Percentiles rank a stretch among this genome's conserved stretches.
These are phyloP conservation scores for Pluvialis apricaria DNA, from an alignment of 2,113 vertebrate genomes.

Conservation along the genomic window DNA sequence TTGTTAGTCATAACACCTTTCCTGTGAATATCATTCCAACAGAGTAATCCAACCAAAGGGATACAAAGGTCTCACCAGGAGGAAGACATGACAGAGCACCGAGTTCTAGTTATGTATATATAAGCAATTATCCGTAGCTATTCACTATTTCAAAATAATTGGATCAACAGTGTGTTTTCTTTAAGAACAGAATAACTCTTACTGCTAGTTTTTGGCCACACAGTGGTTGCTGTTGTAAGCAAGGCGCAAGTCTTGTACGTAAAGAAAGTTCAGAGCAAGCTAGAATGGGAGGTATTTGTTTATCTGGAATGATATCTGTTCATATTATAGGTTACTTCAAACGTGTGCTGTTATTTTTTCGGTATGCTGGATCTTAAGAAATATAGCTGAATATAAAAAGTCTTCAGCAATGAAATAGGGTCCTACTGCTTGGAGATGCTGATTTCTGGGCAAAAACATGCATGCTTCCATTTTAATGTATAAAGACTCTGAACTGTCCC, in stretches of 20 bases:
- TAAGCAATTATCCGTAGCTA: slow-evolving; percentile 58
- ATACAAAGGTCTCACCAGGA: slow-evolving; percentile 34
- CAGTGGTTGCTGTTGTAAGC: not conserved
- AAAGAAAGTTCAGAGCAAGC: not conserved
- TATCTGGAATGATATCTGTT: not conserved
- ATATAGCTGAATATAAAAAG: not conserved
- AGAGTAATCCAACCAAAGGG: slow-evolving; percentile 50
- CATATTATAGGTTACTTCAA: not conserved
- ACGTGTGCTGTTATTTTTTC: not conserved
- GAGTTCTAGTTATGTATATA: slow-evolving; percentile 21
- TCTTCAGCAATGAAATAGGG: not conserved
- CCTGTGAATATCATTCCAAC: slow-evolving; percentile 13
- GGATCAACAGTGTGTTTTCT: slow-evolving; percentile 30
- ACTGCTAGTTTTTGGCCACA: not conserved
- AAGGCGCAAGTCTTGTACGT: not conserved
- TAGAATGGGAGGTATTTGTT: not conserved
- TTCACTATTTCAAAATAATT: slow-evolving; percentile 64
- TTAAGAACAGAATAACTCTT: not conserved
- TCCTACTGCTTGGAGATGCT: not conserved
- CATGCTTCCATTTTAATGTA: not conserved
- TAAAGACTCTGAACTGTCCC: not conserved
- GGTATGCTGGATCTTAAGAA: not conserved
- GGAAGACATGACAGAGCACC: slow-evolving; percentile 39
- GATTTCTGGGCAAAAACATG: not conserved
- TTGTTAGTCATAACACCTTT: slow-evolving; percentile 50